Conservation (phyloP, 2,888 invertebrate genomes). For the Stenotaenia linearis region DNA sequence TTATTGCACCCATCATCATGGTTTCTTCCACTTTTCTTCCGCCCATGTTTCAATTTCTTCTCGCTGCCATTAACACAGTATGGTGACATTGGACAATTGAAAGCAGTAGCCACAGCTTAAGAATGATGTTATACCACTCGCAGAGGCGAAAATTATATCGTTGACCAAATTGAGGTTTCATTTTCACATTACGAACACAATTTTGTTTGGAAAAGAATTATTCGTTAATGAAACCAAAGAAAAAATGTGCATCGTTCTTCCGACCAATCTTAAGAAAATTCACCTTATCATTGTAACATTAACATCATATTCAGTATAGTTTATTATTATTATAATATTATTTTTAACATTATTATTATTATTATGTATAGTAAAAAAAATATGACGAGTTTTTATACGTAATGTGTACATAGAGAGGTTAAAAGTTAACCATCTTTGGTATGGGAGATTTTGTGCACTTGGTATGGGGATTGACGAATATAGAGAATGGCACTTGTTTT, state of each 20-base stretch:
- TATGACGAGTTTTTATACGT: conserved; percentile 17
- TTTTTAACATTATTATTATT: background rate
- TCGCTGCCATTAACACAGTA: background rate
- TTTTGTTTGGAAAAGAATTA: background rate
- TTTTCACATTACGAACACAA: too few species aligned
- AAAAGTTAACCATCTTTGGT: background rate
- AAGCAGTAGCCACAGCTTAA: background rate
- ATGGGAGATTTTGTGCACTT: conserved; percentile 8
- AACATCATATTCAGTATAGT: conserved; percentile 2
- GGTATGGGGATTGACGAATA: background rate
- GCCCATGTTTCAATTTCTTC: conserved; percentile 13
- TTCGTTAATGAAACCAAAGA: background rate
- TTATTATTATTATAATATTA: conserved; percentile 15
- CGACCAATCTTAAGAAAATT: background rate
- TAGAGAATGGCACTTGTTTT: conserved; percentile 7
- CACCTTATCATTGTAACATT: conserved; percentile 11
- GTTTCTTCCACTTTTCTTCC: conserved; percentile 26
- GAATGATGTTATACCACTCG: background rate
- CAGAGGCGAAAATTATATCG: background rate
- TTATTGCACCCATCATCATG: conserved; percentile 17
- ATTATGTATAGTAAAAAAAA: conserved; percentile 20
- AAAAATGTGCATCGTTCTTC: background rate
- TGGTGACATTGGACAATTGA: background rate
- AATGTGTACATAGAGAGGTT: background rate
- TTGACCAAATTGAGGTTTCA: background rate